Percentiles rank a stretch among this genome's conserved stretches.
phyloP scores from a whole-genome alignment of 2,888 invertebrate species.

The Cephus spinipes region DNA sequence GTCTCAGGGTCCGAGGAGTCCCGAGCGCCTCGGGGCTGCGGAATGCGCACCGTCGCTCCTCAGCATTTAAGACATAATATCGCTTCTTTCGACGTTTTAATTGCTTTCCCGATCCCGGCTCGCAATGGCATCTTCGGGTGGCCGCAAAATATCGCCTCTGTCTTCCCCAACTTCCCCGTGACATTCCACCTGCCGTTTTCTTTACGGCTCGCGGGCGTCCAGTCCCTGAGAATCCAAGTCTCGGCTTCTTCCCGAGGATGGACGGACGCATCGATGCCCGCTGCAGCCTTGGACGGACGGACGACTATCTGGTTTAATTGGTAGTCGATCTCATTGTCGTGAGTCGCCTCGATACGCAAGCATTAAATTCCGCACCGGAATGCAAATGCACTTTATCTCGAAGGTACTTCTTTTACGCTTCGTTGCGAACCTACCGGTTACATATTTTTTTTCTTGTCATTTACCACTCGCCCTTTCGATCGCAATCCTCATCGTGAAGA shows the following conservation, averaged over 20 bases:
- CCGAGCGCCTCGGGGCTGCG: constrained; percentile 8
- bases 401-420: background rate
- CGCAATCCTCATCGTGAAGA: background rate
- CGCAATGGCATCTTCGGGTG: constrained; percentile 17
- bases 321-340: background rate
- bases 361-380: background rate
- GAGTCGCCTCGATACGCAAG: background rate
- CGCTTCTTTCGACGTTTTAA: constrained; percentile 44
- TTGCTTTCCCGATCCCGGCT: constrained; percentile 29
- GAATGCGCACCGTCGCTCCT: constrained; percentile 14
- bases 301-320: background rate
- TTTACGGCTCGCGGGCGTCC: background rate
- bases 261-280: background rate
- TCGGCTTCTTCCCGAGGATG: background rate
- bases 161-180: background rate
- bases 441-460: background rate
- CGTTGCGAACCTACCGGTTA: background rate
- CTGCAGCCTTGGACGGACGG: background rate
- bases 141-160: constrained; percentile 5
- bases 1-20: background rate
- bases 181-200: constrained; percentile 34
- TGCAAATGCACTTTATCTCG: background rate
- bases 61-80: constrained; percentile 34
- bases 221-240: background rate
- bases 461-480: background rate